phyloP scores from a whole-genome alignment of 2,888 invertebrate genomes.

The Erebia ligea region DNA sequence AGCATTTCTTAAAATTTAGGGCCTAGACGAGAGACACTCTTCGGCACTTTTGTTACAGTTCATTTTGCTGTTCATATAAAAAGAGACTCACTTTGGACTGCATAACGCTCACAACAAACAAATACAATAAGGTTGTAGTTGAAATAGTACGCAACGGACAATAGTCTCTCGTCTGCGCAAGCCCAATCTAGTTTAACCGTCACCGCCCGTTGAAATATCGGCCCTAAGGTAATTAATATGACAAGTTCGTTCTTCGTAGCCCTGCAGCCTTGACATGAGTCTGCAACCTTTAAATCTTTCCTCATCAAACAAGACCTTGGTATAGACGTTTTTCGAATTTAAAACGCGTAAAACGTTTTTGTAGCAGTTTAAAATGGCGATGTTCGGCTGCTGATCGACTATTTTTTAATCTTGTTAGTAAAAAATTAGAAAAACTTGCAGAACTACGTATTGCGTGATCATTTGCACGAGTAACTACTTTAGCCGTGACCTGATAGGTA shows the following conservation, averaged over 20 bases:
- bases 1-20: too few relatives aligned
- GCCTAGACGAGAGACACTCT: too few relatives aligned
- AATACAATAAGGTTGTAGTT: too few relatives aligned
- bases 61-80: too few relatives aligned
- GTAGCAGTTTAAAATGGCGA: slow-evolving; percentile 13
- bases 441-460: neutral
- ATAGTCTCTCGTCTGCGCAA: too few relatives aligned
- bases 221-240: slow-evolving; percentile 51
- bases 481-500: slow-evolving; percentile 13
- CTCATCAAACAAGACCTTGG: slow-evolving; percentile 48
- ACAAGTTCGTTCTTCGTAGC: slow-evolving; percentile 48
- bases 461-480: slow-evolving; percentile 14
- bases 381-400: neutral
- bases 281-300: slow-evolving; percentile 50
- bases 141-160: too few relatives aligned
- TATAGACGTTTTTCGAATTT: slow-evolving; percentile 30
- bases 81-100: too few relatives aligned
- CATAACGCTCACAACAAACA: too few relatives aligned
- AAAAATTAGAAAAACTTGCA: slow-evolving; percentile 4
- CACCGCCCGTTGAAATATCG: neutral
- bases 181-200: neutral
- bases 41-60: too few relatives aligned
- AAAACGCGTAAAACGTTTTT: slow-evolving; percentile 30
- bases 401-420: neutral
- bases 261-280: slow-evolving; percentile 38